phyloP scores from a whole-genome alignment of 2,797 vertebrate species.

The Muraenolepis orangiensis region DNA sequence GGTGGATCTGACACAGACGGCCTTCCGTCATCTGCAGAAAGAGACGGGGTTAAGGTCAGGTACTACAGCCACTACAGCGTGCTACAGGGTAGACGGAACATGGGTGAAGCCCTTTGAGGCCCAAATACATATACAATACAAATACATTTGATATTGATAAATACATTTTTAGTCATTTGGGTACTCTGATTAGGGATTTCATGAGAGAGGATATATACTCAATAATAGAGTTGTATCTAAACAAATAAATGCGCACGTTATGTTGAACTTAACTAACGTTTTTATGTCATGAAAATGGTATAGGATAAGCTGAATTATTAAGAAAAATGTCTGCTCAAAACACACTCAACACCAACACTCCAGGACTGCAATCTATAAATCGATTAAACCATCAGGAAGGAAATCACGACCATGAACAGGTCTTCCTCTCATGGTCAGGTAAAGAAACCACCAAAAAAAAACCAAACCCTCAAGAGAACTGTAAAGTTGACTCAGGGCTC shows the following conservation, averaged over 20 bases:
- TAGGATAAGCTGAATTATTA: not conserved
- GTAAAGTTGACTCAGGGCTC: not conserved
- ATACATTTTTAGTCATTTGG: not conserved
- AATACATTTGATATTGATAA: not conserved
- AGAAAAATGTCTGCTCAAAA: not conserved
- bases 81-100: too few species aligned
- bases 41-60: slow-evolving; percentile 23
- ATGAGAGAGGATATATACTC: not conserved
- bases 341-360: not conserved
- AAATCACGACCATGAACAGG: not conserved
- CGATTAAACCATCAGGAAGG: not conserved
- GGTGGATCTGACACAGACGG: slow-evolving; percentile 88
- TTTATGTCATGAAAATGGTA: not conserved
- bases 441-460: not conserved
- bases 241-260: not conserved
- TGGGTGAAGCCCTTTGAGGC: not conserved
- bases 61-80: too few species aligned
- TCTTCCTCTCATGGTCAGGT: not conserved
- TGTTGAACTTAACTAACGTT: not conserved
- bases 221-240: too few species aligned
- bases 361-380: not conserved
- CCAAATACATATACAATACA: not conserved
- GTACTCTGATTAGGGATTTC: not conserved
- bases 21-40: slow-evolving; percentile 92
- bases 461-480: not conserved